Evolutionary conservation across 2,113 vertebrate genomes (phyloP).

Genomic region (Panthera tigris): DNA sequence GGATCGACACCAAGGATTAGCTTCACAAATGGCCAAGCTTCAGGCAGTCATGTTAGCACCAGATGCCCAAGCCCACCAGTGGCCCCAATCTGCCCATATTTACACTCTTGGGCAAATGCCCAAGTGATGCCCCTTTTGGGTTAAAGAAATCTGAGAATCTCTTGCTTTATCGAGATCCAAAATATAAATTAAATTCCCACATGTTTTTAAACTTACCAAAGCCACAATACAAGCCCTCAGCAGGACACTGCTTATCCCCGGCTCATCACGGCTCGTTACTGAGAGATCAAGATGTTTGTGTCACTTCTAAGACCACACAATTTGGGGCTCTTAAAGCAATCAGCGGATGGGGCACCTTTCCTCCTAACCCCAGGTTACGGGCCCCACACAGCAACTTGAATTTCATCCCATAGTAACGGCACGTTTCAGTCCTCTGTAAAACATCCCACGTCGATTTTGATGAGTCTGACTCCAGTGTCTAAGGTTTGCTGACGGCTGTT

Average conservation of each 20-base stretch:
- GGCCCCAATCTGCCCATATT: not conserved
- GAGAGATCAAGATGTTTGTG: not conserved
- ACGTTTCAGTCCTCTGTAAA: not conserved
- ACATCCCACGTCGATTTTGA: not conserved
- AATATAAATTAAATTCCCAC: not conserved
- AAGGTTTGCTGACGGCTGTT: not conserved
- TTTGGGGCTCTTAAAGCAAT: not conserved
- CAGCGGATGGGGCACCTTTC: not conserved
- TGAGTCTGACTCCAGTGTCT: not conserved
- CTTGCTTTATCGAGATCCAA: not conserved
- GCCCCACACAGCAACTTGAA: not conserved
- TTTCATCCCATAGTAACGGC: not conserved
- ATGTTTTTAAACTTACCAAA: not conserved
- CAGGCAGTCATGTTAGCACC: not conserved
- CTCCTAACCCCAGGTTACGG: too few species aligned
- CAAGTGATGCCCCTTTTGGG: not conserved
- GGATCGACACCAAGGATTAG: not conserved
- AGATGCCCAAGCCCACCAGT: too few species aligned
- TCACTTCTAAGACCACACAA: not conserved
- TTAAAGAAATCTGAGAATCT: not conserved
- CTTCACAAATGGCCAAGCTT: not conserved
- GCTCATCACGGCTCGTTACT: too few species aligned
- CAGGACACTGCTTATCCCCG: too few species aligned
- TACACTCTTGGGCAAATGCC: not conserved
- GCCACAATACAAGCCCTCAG: not conserved